These are phyloP conservation scores for Pristionchus exspectatus DNA, from an alignment of 2,888 invertebrate genomes.

Conservation along the genomic window DNA sequence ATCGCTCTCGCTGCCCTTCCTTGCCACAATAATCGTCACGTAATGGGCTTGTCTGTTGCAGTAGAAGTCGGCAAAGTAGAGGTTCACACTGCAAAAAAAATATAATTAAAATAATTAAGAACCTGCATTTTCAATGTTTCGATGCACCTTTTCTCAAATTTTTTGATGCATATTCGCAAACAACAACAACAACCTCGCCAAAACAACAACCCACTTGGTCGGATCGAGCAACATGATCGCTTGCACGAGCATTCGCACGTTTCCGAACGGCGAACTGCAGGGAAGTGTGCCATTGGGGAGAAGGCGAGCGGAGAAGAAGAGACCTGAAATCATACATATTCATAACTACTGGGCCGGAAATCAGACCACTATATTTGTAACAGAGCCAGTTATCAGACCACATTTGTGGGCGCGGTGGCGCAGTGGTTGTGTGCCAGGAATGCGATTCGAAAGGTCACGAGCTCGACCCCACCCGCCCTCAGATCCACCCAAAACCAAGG, in stretches of 20 bases:
- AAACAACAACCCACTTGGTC: conserved; percentile 32
- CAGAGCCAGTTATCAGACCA: too few species aligned
- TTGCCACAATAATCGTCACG: conserved; percentile 77
- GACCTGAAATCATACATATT: conserved; percentile 60
- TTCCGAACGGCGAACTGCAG: conserved; percentile 75
- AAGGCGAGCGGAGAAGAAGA: conserved; percentile 78
- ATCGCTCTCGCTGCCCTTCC: conserved; percentile 69
- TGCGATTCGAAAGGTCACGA: too few species aligned
- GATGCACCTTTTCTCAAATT: too few species aligned
- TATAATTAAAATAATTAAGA: background rate
- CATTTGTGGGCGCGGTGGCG: too few species aligned
- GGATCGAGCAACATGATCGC: conserved; percentile 63
- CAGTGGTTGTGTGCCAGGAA: too few species aligned
- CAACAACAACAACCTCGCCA: background rate
- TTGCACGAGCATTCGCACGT: conserved; percentile 71
- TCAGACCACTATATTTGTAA: too few species aligned
- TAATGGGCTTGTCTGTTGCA: conserved; percentile 78
- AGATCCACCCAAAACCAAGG: too few species aligned
- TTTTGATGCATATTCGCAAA: background rate
- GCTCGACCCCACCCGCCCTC: too few species aligned
- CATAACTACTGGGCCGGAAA: too few species aligned
- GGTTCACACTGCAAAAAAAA: conserved; percentile 55
- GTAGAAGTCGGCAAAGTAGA: conserved; percentile 80
- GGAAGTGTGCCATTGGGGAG: conserved; percentile 68
- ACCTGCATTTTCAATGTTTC: background rate